Base-by-base conservation (phyloP, 1,140 invertebrate species). In the Neodiprion pinetum region DNA sequence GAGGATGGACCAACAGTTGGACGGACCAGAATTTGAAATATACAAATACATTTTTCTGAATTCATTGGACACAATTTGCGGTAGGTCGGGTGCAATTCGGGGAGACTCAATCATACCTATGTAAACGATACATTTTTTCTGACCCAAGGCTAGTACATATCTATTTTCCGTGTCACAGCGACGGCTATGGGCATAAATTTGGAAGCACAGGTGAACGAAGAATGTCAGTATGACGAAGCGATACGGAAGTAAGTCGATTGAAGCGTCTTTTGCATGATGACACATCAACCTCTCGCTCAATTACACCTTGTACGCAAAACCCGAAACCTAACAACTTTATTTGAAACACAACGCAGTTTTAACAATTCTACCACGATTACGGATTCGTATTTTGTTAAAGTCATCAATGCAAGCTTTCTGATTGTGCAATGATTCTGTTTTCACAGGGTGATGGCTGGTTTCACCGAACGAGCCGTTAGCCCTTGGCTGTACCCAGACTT, bases 1-100 rank as follows among this genome's bases (percentile, higher is more conserved):
- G 11, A 72, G 70, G 73, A 61, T 80, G 9, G 28, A 76, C 71
- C 49, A 67, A 47, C 28, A 70, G 0, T 17, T 76, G 48, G 74
- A 75, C 48, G 61, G 61, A 73, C 48, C 50, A 8, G 21, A 48
- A 12, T 76, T 80, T 67, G 78, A 80, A 70, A 67, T 80, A 14
- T 74, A 67, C 23, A 67, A 61, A 40, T 48, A 72, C 12, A 28
- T 77, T 17, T 66, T 67, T 21, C 70, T 53, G 21, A 75, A 65
- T 48, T 49, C 68, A 17, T 70, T 77, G 47, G 76, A 79, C 74
- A 79, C 75, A 12, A 74, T 79, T 47, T 79, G 75, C 47, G 73
- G 78, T 77, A 76, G 70, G 21, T 72, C n/a, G 49, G 23, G 5
- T 69, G 40, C 7, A 69, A 0, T 14, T 12, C 8, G 67, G 12